Evolutionary conservation across 2,797 vertebrate species (phyloP).

Genomic region (Spinus pinus): DNA sequence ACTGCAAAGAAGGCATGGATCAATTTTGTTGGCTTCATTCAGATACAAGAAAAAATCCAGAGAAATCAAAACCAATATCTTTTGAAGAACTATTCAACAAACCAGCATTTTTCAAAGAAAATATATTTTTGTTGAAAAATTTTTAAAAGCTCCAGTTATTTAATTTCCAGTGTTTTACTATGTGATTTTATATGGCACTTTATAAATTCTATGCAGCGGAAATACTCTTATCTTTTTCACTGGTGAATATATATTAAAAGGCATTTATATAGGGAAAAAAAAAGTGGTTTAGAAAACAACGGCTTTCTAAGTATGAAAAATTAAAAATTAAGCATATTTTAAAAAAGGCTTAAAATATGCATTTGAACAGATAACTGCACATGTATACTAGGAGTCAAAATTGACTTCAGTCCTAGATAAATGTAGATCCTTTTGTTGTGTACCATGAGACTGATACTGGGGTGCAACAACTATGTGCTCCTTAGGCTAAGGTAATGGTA

Average conservation of each 20-base stretch:
- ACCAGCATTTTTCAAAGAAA: neutral
- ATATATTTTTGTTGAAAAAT: neutral
- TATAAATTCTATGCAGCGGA: neutral
- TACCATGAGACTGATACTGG: neutral
- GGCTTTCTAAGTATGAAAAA: neutral
- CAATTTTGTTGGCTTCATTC: neutral
- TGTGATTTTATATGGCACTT: neutral
- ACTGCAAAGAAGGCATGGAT: neutral
- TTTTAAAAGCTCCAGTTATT: neutral
- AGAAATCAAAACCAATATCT: neutral
- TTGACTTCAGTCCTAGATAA: neutral
- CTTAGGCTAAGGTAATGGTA: neutral
- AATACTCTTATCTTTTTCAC: neutral
- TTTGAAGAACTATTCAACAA: neutral
- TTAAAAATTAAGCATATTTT: neutral
- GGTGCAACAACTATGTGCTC: neutral
- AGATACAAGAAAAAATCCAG: neutral
- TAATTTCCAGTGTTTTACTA: neutral
- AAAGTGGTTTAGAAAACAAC: neutral
- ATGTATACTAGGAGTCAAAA: neutral
- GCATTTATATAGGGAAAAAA: neutral
- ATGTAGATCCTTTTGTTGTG: accelerated
- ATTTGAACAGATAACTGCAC: neutral
- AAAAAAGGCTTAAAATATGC: neutral
- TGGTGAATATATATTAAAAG: neutral